phyloP scores from a whole-genome alignment of 2,113 vertebrate genomes.

The pig (Sus scrofa) region T2T-Sscrofa CM000814.6:63410501-63411000 shows the following conservation, averaged over 20 bases:
- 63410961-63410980: background rate
- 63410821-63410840: background rate
- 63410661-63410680: background rate
- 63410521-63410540: too few species aligned
- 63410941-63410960: background rate
- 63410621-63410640: background rate
- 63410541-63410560: too few species aligned
- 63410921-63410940: background rate
- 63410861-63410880: background rate
- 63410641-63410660: background rate
- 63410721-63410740: background rate
- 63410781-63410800: background rate
- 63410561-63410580: background rate
- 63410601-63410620: background rate
- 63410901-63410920: background rate
- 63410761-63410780: background rate
- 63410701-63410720: background rate
- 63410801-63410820: background rate
- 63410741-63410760: too few species aligned
- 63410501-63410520: too few species aligned
- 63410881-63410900: background rate
- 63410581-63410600: background rate
- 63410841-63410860: background rate
- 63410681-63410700: background rate
- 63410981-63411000: background rate